Conservation (phyloP, 2,113 vertebrate species). For the Euleptes europaea region DNA sequence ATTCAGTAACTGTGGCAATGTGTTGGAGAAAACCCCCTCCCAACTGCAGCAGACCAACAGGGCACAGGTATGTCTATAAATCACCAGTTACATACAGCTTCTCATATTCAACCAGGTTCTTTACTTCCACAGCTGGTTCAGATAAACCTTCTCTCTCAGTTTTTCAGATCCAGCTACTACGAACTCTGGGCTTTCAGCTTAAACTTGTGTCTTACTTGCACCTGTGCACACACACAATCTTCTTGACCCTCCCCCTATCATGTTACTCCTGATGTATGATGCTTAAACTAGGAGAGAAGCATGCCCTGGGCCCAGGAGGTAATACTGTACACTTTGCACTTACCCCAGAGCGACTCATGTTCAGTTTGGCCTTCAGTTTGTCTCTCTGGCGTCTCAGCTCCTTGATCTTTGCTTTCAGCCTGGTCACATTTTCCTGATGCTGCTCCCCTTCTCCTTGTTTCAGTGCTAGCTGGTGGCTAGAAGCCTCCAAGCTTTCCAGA, state of each 20-base stretch:
- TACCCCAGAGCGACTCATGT: constrained; percentile 38
- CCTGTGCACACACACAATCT: background rate
- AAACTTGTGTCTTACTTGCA: background rate
- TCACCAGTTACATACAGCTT: background rate
- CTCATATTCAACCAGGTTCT: background rate
- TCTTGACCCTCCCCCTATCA: background rate
- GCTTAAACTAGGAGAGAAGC: background rate
- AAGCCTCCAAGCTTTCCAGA: constrained; percentile 66
- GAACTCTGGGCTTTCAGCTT: background rate
- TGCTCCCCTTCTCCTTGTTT: background rate
- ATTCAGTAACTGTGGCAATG: background rate
- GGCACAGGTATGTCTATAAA: background rate
- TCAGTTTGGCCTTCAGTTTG: constrained; percentile 51
- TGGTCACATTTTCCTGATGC: background rate
- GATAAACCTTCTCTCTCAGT: too few species aligned
- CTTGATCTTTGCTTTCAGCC: constrained; percentile 24
- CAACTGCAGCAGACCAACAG: background rate
- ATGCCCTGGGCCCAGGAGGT: background rate
- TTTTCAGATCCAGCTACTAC: too few species aligned
- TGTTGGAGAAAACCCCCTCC: background rate
- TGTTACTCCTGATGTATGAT: background rate
- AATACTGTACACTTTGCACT: constrained; percentile 7
- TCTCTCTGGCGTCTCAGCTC: constrained; percentile 59
- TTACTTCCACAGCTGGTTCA: background rate
- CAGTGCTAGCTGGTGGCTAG: background rate